Evolutionary conservation across 2,113 vertebrate genomes (phyloP), one percentile per base, ranked within the genome.

Genomic region (Gambusia holbrooki): DNA sequence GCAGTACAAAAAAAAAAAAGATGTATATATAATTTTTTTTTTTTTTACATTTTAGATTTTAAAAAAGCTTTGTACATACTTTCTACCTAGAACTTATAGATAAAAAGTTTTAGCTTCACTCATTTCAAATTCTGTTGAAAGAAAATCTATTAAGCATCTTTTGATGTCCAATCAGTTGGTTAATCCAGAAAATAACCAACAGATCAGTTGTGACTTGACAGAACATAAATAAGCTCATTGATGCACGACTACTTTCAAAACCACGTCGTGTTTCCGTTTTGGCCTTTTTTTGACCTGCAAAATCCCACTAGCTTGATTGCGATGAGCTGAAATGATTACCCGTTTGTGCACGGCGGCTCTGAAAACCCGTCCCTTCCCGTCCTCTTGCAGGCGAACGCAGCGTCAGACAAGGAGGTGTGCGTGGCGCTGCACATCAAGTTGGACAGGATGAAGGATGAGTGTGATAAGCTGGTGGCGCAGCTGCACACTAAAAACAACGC

Each of bases 381-480:
- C 29, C 61, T 89, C 77, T 69, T 25, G 60, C 13, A 98, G 97
- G 93, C 93, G 48, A 96, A 96, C 82, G 94, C 94, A 74, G 70
- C 87, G 37, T 94, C 95, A 64, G 95, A 96, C 83, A 96, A 94
- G 88, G 96, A 95, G 77, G 80, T 91, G 73, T 93, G 93, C 33
- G 94, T 94, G 88, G 81, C 76, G 45, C 95, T 97, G 33, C 92
- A 87, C 75, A 86, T 91, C 84, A 97, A 98, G 66, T 84, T 97
- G 84, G 97, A 97, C 92, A 95, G 95, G 82, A 93, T 97, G 93
- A 98, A 97, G 92, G 87, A 84, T 33, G 96, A 98, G 71, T 97
- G 93, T 90, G 96, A 97, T 88, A 96, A 95, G 80, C 85, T 99
- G 81, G 88, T 93, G n/a, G 92, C 94, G 61, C 93, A 98, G 79